Conservation (phyloP, 1,140 invertebrate species). For the Halictus rubicundus region DNA sequence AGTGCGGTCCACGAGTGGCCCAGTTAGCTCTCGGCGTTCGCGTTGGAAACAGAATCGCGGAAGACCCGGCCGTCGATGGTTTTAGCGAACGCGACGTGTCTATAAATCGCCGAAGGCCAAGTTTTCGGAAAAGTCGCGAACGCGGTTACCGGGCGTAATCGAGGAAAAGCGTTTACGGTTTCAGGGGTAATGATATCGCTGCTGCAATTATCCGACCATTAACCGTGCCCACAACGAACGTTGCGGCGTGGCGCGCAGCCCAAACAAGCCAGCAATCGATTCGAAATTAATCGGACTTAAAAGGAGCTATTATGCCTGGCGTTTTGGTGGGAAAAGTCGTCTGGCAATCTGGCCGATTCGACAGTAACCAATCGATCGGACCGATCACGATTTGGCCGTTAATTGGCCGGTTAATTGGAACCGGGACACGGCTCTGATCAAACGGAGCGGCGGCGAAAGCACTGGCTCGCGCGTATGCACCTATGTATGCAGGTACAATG, state of each 20-base stretch:
- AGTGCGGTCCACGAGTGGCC: too few relatives aligned
- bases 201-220: constrained; percentile 25
- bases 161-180: not conserved
- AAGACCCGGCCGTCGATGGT: too few relatives aligned
- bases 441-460: not conserved
- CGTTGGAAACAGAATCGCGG: too few relatives aligned
- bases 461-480: too few relatives aligned
- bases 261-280: constrained; percentile 6
- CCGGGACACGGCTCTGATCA: not conserved
- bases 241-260: not conserved
- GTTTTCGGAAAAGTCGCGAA: too few relatives aligned
- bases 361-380: too few relatives aligned
- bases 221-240: constrained; percentile 8
- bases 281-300: constrained; percentile 39
- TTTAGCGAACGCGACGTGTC: too few relatives aligned
- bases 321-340: not conserved
- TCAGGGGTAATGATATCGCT: not conserved
- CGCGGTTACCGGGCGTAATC: too few relatives aligned
- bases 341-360: not conserved
- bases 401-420: not conserved
- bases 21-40: too few relatives aligned
- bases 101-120: too few relatives aligned
- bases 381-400: too few relatives aligned
- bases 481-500: too few relatives aligned
- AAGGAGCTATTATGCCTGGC: constrained; percentile 16